Conservation (phyloP, 2,888 invertebrate genomes). For the Rhaphigaster nebulosa region DNA sequence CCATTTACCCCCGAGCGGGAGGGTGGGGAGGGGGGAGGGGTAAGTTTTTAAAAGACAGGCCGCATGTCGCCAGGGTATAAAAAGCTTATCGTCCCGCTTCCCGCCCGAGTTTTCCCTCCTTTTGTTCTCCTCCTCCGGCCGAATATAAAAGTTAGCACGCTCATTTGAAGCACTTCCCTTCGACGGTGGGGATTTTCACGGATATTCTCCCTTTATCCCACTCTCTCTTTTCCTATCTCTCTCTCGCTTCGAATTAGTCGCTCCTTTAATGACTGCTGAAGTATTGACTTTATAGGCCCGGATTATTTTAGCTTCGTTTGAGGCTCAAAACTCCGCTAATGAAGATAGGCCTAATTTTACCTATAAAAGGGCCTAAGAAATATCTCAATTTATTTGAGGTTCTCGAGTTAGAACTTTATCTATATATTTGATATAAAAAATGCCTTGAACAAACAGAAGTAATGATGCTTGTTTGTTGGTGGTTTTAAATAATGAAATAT, state of each 20-base stretch:
- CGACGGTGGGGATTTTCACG: conserved; percentile 29
- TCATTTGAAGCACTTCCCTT: conserved; percentile 57
- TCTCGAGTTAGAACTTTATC: too few species aligned
- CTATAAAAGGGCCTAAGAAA: too few species aligned
- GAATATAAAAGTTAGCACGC: conserved; percentile 58
- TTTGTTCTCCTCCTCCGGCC: background rate
- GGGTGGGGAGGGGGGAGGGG: conserved; percentile 35
- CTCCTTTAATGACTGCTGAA: conserved; percentile 15
- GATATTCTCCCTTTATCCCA: conserved; percentile 37
- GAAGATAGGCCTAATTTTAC: background rate
- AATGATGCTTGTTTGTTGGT: background rate
- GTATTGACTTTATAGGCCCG: conserved; percentile 36
- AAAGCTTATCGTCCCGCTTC: conserved; percentile 52
- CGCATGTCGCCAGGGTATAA: conserved; percentile 55
- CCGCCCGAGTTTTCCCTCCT: background rate
- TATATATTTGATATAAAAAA: too few species aligned
- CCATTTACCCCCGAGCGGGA: conserved; percentile 56
- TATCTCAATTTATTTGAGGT: background rate
- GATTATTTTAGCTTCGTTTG: conserved; percentile 42
- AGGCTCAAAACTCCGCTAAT: background rate
- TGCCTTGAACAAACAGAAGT: too few species aligned
- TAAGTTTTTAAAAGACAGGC: conserved; percentile 61
- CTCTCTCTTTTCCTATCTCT: background rate
- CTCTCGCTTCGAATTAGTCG: background rate
- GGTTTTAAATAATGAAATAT: too few species aligned